Evolutionary conservation across 2,888 invertebrate genomes (phyloP).

Genomic region (Caenorhabditis wallacei): DNA sequence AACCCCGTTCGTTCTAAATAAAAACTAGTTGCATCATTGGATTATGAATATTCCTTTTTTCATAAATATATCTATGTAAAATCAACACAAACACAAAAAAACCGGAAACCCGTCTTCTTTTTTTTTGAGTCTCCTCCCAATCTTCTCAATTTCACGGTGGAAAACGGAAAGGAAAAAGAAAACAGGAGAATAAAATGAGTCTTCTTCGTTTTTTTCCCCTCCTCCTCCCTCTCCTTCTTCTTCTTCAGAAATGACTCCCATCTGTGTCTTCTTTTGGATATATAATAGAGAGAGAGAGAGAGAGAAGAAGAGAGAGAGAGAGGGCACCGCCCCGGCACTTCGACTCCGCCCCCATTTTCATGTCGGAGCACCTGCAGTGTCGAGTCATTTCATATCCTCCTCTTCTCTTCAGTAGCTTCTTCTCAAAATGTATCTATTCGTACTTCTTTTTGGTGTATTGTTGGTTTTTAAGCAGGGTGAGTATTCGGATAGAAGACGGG

Average conservation of each 20-base stretch:
- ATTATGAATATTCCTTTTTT: too few species aligned
- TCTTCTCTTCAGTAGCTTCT: not conserved
- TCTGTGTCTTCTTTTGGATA: constrained; percentile 54
- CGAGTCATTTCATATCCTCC: constrained; percentile 17
- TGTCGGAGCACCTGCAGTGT: constrained; percentile 38
- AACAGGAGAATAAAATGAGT: constrained; percentile 58
- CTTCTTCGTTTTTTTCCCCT: constrained; percentile 17
- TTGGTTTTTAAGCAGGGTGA: constrained; percentile 55
- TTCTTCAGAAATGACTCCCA: constrained; percentile 23
- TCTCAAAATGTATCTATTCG: constrained; percentile 53
- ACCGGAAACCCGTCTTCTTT: too few species aligned
- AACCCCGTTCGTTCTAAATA: too few species aligned
- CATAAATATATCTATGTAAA: too few species aligned
- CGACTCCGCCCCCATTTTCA: constrained; percentile 43
- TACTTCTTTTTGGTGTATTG: constrained; percentile 47
- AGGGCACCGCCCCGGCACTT: constrained; percentile 13
- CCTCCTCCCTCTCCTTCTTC: constrained; percentile 2
- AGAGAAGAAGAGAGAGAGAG: too few species aligned
- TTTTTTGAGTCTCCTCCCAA: too few species aligned
- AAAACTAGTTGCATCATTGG: too few species aligned
- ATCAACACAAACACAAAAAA: too few species aligned
- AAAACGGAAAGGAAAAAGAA: too few species aligned
- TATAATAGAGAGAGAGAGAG: too few species aligned
- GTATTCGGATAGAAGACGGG: constrained; percentile 7
- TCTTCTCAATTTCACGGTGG: constrained; percentile 51